A percentile compares a stretch with the other conserved stretches of the same genome.
Conservation (phyloP, 1,140 invertebrate species). For the Orius laevigatus region DNA sequence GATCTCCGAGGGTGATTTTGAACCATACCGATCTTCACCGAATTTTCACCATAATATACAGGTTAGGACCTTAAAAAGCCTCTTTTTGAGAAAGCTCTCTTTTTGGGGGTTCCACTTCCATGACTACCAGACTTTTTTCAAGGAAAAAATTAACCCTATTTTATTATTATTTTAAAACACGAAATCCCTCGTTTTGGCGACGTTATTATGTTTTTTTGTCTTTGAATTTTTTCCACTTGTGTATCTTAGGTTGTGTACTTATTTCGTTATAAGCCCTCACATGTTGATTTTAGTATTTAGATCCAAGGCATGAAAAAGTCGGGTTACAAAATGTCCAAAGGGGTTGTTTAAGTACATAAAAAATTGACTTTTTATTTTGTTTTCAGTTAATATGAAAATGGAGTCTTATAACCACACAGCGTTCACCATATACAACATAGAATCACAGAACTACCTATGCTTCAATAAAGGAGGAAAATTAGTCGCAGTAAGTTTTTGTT, state of each 20-base stretch:
- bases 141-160: no score
- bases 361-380: slow-evolving; percentile 19
- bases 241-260: neutral
- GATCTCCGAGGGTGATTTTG: no score
- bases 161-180: no score
- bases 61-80: no score
- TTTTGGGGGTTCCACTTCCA: no score
- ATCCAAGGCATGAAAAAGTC: neutral
- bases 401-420: slow-evolving; percentile 31
- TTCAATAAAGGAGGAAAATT: slow-evolving; percentile 38
- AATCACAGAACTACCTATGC: slow-evolving; percentile 36
- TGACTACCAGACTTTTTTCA: no score
- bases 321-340: neutral
- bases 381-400: slow-evolving; percentile 37
- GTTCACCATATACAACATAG: slow-evolving; percentile 36
- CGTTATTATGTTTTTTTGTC: no score
- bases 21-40: no score
- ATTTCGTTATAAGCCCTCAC: neutral
- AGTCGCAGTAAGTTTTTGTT: slow-evolving; percentile 26
- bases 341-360: slow-evolving; percentile 3
- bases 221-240: no score
- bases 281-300: slow-evolving; percentile 6
- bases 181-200: no score
- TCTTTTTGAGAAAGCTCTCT: no score
- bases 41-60: no score